These are phyloP conservation scores for Cheilosia pagana DNA, from an alignment of 2,888 invertebrate species.

Conservation along the genomic window DNA sequence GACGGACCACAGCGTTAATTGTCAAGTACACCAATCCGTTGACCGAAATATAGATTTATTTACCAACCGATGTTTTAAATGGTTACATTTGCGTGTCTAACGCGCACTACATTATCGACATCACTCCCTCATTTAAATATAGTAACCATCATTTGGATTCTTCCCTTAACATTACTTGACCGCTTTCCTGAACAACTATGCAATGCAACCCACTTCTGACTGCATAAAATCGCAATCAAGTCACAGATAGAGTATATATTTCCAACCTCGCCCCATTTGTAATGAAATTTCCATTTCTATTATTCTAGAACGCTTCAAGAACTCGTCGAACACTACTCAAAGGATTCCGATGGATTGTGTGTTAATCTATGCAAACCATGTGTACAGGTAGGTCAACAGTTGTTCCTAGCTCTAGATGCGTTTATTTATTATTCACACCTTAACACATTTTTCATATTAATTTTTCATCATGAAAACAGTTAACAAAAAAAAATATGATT, in stretches of 20 bases:
- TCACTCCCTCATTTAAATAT: too few species aligned
- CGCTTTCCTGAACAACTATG: too few species aligned
- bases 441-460: conserved; percentile 3
- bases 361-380: conserved; percentile 98
- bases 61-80: too few species aligned
- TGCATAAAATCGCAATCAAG: conserved; percentile 20
- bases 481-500: conserved; percentile 13
- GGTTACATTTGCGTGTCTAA: too few species aligned
- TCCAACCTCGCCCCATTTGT: neutral
- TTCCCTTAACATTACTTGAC: too few species aligned
- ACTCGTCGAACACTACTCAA: conserved; percentile 98
- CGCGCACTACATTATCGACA: too few species aligned
- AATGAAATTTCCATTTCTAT: neutral
- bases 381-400: conserved; percentile 89
- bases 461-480: conserved; percentile 39
- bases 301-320: conserved; percentile 93
- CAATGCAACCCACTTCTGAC: too few species aligned
- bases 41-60: too few species aligned
- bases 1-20: too few species aligned
- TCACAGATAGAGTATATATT: neutral
- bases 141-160: too few species aligned
- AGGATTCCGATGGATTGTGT: conserved; percentile 99
- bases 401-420: conserved; percentile 13
- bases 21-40: too few species aligned
- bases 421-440: conserved; percentile 5